These are phyloP conservation scores for Capitella teleta DNA, from an alignment of 1,140 invertebrate species.

Conservation along the genomic window DNA sequence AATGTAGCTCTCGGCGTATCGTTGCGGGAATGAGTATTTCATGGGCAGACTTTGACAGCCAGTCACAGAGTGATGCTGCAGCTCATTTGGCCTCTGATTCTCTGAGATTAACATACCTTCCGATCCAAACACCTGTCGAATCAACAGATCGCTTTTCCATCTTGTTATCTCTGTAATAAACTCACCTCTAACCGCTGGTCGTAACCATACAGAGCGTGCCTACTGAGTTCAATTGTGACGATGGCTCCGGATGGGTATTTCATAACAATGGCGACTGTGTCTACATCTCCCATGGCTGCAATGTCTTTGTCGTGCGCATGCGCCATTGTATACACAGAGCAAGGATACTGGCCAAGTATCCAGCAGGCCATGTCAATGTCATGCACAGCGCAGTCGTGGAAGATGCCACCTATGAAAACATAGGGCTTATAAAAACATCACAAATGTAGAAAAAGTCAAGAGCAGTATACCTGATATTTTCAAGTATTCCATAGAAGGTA, in stretches of 20 bases:
- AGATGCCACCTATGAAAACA: slow-evolving; percentile 55
- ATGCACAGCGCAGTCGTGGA: slow-evolving; percentile 60
- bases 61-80: slow-evolving; percentile 18
- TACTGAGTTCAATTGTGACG: slow-evolving; percentile 53
- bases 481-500: slow-evolving; percentile 52
- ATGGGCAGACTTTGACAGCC: background rate
- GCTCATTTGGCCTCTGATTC: slow-evolving; percentile 48
- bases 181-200: slow-evolving; percentile 57
- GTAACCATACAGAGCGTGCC: slow-evolving; percentile 55
- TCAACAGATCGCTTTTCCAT: background rate
- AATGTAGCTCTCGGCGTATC: slow-evolving; percentile 50
- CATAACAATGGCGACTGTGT: slow-evolving; percentile 53
- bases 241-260: slow-evolving; percentile 54
- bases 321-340: slow-evolving; percentile 45
- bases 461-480: slow-evolving; percentile 52
- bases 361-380: slow-evolving; percentile 56
- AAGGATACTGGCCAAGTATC: slow-evolving; percentile 52
- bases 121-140: slow-evolving; percentile 44
- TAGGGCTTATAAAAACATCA: background rate
- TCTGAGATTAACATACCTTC: slow-evolving; percentile 50
- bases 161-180: background rate
- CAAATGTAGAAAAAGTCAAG: background rate
- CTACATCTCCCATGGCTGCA: slow-evolving; percentile 50
- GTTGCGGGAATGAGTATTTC: slow-evolving; percentile 46
- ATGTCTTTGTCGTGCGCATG: slow-evolving; percentile 49